Evolutionary conservation across 92 coral and sea anemone genomes (phyloP).

Genomic region (Epizoanthus rinbou): DNA sequence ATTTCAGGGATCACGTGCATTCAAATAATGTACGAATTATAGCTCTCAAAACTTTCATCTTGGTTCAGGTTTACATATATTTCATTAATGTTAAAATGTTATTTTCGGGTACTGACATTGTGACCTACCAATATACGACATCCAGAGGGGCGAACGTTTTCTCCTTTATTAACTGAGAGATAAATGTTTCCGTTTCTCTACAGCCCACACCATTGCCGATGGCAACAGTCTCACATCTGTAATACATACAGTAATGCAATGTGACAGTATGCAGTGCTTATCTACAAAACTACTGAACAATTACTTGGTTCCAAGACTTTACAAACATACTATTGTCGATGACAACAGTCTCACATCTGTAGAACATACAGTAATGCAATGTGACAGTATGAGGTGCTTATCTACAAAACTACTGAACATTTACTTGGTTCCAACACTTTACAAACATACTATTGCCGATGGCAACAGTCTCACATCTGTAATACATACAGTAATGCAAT

Average conservation of each 20-base stretch:
- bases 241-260: not conserved
- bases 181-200: slow-evolving; percentile 84
- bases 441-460: slow-evolving; percentile 78
- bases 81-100: no score
- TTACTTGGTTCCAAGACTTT: no score
- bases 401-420: no score
- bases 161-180: slow-evolving; percentile 71
- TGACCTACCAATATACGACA: slow-evolving; percentile 80
- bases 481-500: not conserved
- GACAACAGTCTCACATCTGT: slow-evolving; percentile 86
- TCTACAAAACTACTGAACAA: no score
- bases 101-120: not conserved
- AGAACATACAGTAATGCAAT: not conserved
- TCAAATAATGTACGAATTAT: not conserved
- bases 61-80: not conserved
- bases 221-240: slow-evolving; percentile 89
- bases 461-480: slow-evolving; percentile 86
- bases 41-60: not conserved
- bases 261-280: not conserved
- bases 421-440: no score
- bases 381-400: not conserved
- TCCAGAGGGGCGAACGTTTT: slow-evolving; percentile 65
- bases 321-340: slow-evolving; percentile 79
- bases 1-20: not conserved
- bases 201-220: slow-evolving; percentile 96